phyloP scores from a whole-genome alignment of 2,113 vertebrate species.

The Sigmodon hispidus region DNA sequence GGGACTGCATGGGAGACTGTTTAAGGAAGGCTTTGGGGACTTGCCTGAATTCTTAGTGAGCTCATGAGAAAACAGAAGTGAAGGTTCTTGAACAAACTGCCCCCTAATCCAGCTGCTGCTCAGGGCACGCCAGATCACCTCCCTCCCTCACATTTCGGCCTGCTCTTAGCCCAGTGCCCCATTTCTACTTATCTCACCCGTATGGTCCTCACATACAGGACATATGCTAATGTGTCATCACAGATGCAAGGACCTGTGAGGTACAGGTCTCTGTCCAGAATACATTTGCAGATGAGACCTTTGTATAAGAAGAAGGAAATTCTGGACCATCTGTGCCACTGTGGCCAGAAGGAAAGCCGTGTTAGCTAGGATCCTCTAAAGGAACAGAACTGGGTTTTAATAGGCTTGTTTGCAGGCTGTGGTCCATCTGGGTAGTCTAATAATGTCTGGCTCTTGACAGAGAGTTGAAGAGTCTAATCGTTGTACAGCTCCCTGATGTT shows the following conservation, averaged over 20 bases:
- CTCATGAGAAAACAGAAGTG: not conserved
- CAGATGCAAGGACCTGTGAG: not conserved
- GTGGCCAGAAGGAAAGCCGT: not conserved
- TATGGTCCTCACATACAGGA: fast-evolving
- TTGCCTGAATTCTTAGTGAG: fast-evolving
- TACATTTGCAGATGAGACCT: not conserved
- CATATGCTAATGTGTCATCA: fast-evolving
- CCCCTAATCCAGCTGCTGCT: not conserved
- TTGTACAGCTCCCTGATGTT: not conserved
- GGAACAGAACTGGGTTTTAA: not conserved
- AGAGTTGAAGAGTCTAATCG: not conserved
- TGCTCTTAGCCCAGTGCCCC: not conserved
- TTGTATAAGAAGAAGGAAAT: fast-evolving
- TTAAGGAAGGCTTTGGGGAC: no score
- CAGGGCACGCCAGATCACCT: not conserved
- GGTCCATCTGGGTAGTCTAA: not conserved
- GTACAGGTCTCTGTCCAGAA: not conserved
- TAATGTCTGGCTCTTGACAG: not conserved
- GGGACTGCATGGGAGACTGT: fast-evolving
- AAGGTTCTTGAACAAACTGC: not conserved
- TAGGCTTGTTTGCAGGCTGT: not conserved
- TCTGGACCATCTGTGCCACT: fast-evolving
- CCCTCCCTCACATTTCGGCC: fast-evolving
- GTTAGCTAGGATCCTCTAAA: not conserved
- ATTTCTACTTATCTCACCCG: no score